phyloP scores from a whole-genome alignment of 1,140 invertebrate species.

The Aphaenogaster rudis region DNA sequence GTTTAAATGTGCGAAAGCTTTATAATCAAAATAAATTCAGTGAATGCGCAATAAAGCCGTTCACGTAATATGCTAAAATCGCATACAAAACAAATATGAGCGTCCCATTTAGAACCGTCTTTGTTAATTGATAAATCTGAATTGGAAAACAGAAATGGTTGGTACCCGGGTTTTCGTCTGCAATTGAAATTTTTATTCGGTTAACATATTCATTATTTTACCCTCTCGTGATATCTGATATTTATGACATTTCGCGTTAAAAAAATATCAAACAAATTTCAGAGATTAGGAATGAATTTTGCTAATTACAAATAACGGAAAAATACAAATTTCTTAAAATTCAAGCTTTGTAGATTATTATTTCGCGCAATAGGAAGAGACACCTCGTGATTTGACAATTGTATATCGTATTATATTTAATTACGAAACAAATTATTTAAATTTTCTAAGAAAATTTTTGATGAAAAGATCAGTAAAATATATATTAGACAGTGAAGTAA shows the following conservation, averaged over 20 bases:
- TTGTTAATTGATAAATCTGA: slow-evolving; percentile 43
- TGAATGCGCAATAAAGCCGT: neutral
- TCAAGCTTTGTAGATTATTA: neutral
- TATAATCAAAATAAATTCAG: neutral
- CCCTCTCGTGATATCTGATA: neutral
- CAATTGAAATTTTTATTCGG: slow-evolving; percentile 16
- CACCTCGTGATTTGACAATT: neutral
- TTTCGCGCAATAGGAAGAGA: neutral
- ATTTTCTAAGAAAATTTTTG: neutral
- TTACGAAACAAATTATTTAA: neutral
- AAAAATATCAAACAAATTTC: neutral
- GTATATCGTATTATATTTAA: neutral
- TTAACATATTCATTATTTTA: slow-evolving; percentile 25
- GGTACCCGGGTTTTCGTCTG: neutral
- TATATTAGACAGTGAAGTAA: neutral
- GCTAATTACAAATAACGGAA: neutral
- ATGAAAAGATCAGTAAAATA: neutral
- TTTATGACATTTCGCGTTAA: neutral
- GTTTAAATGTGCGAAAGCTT: slow-evolving; percentile 32
- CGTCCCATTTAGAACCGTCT: slow-evolving; percentile 16
- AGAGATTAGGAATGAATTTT: neutral
- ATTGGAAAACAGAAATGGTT: slow-evolving; percentile 13
- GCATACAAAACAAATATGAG: slow-evolving; percentile 6
- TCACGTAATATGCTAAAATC: slow-evolving; percentile 10
- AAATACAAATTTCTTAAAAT: neutral